Evolutionary conservation across 2,888 invertebrate genomes (phyloP), one percentile per base, ranked within the genome.

Genomic region (Oligia latruncula): DNA sequence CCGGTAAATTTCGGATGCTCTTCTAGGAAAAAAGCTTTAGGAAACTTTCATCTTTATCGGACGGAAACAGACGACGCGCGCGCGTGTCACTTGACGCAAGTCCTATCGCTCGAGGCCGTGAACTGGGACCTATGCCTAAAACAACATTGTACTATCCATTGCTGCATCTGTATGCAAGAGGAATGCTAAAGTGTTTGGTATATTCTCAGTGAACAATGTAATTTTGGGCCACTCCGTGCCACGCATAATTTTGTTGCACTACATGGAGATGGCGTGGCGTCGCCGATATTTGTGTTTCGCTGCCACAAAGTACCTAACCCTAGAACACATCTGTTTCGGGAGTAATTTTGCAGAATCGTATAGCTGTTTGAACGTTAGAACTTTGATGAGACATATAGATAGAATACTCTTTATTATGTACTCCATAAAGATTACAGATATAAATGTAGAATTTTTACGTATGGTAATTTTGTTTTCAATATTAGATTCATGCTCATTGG

Each of bases 171-270:
- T 35, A 55, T 9, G 15, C 81, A 55, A 71, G 52, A 3, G 13
- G 52, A 81, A 77, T 71, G 29, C 52, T 0, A 46, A 68, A 68
- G 1, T 40, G 4, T 52, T 43, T 35, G n/a, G 35, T 29, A 23
- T 29, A 46, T 46, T 77, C 66, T 46, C 71, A 71, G 9, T 66
- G 60, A 52, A 82, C 78, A 40, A 40, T 77, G 83, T 71, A 58
- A 68, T 71, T 82, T 83, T 67, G 40, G 52, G 23, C 23, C n/a
- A 23, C 2, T 66, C 11, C 60, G 65, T 77, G 55, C 46, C 40
- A 71, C 65, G 71, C 70, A 71, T 83, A 82, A 71, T 62, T 82
- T 71, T 67, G 60, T 71, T 71, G 60, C 29, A n/a, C 49, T 77
- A 66, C 52, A 55, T 29, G 46, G 60, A 55, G 40, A 62, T 55